Evolutionary conservation across 2,888 invertebrate genomes (phyloP).

Genomic region (Dendrolimus houi): DNA sequence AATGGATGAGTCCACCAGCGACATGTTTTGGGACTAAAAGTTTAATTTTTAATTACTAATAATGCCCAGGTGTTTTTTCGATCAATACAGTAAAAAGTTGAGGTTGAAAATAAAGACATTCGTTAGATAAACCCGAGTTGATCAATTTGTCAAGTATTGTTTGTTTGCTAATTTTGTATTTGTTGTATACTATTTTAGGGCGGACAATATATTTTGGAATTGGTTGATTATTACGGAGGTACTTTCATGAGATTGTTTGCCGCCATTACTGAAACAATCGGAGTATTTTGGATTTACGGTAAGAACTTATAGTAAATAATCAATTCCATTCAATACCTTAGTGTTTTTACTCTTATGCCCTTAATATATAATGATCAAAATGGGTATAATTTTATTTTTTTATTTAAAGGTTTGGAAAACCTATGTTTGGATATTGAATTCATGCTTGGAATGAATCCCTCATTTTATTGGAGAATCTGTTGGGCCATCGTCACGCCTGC

Average conservation of each 20-base stretch:
- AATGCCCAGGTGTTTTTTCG: no score
- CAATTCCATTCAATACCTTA: no score
- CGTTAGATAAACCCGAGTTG: no score
- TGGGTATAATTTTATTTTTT: not conserved
- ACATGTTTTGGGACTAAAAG: no score
- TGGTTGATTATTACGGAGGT: constrained; percentile 87
- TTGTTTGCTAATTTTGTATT: no score
- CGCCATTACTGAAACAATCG: constrained; percentile 81
- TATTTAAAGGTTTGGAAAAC: constrained; percentile 53
- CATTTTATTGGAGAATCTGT: constrained; percentile 86
- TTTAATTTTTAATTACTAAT: no score
- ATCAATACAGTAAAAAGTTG: no score
- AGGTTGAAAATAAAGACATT: no score
- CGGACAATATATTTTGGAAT: constrained; percentile 83
- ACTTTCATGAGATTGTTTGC: constrained; percentile 84
- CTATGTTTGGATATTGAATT: constrained; percentile 82
- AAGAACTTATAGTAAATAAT: constrained; percentile 7
- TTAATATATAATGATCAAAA: no score
- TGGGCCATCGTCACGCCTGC: constrained; percentile 86
- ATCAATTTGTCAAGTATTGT: no score
- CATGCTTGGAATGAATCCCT: constrained; percentile 82
- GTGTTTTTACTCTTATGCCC: no score
- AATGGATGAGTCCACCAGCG: no score
- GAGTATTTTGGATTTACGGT: constrained; percentile 88
- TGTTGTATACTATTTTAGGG: constrained; percentile 66